Evolutionary conservation across 2,113 vertebrate species (phyloP), one percentile per base, ranked within the genome.

Genomic region (Tyto alba): DNA sequence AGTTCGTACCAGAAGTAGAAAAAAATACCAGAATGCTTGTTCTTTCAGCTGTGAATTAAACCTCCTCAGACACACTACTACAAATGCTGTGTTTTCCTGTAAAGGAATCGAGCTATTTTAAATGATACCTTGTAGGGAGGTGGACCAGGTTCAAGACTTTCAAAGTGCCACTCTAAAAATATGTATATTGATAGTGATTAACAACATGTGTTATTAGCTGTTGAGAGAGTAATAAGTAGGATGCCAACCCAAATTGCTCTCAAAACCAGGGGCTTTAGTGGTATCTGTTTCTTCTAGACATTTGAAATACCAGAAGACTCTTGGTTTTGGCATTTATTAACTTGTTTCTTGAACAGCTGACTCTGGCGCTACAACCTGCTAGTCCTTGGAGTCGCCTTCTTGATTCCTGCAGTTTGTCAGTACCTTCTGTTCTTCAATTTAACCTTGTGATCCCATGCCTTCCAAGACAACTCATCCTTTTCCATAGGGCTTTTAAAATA

Each of bases 11-110:
- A 30, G 26, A 72, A 72, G 16, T 2, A 36, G 11, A 20, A 36
- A 38, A 48, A 52, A 47, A 14, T 60, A 38, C 32, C 18, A 23
- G 29, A 43, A 7, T 27, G 62, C 4, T 64, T 63, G 2, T 26
- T 63, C 4, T 75, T 82, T 72, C 2, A 53, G 3, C 5, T 36
- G 16, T 21, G 11, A 2, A 6, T 48, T 85, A 88, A 62, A 41
- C 11, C 1, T 4, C 5, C 45, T 43, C 10, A 55, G 47, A 62
- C 5, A 62, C 5, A 4, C 4, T 76, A 25, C 12, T 1, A 2
- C 7, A 32, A 68, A 7, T 32, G 0, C 15, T 62, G 4, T 50
- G 2, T 2, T 48, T 3, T 52, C 1, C 20, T 76, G 14, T 21
- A 12, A 22, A n/a, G 10, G 7, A 38, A 9, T 20, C 36, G 6